phyloP scores from a whole-genome alignment of 2,888 invertebrate genomes.

The Pyralis farinalis region DNA sequence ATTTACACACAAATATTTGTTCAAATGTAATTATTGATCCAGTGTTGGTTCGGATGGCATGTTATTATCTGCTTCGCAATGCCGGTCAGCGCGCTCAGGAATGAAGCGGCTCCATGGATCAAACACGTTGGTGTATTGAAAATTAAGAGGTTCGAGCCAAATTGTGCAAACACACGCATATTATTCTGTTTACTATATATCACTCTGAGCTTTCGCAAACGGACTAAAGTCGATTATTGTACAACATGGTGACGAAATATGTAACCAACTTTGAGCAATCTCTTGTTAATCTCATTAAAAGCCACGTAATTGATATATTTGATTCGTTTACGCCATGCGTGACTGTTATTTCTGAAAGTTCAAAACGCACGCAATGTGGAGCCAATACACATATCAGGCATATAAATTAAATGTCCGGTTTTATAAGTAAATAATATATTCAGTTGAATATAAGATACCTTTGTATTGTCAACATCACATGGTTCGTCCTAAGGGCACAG shows the following conservation, averaged over 20 bases:
- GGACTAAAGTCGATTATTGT: not conserved
- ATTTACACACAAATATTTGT: constrained; percentile 7
- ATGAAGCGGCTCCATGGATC: constrained; percentile 38
- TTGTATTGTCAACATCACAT: no score
- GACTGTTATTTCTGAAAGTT: constrained; percentile 9
- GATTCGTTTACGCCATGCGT: constrained; percentile 16
- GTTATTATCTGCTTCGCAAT: constrained; percentile 58
- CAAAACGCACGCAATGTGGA: not conserved
- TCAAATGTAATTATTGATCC: constrained; percentile 3
- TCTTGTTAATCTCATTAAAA: constrained; percentile 16
- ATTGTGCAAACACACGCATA: constrained; percentile 18
- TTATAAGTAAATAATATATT: no score
- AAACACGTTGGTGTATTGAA: constrained; percentile 29
- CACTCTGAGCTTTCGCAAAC: not conserved
- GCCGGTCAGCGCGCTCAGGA: constrained; percentile 25
- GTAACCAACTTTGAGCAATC: not conserved
- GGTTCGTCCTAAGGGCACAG: no score
- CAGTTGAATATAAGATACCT: no score
- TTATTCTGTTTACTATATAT: not conserved
- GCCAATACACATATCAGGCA: not conserved
- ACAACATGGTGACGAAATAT: not conserved
- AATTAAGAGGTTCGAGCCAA: constrained; percentile 23
- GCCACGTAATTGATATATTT: constrained; percentile 19
- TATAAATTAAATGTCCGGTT: no score
- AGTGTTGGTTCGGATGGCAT: constrained; percentile 16